Evolutionary conservation across 1,140 invertebrate genomes (phyloP).

Genomic region (Drosophila punjabiensis): DNA sequence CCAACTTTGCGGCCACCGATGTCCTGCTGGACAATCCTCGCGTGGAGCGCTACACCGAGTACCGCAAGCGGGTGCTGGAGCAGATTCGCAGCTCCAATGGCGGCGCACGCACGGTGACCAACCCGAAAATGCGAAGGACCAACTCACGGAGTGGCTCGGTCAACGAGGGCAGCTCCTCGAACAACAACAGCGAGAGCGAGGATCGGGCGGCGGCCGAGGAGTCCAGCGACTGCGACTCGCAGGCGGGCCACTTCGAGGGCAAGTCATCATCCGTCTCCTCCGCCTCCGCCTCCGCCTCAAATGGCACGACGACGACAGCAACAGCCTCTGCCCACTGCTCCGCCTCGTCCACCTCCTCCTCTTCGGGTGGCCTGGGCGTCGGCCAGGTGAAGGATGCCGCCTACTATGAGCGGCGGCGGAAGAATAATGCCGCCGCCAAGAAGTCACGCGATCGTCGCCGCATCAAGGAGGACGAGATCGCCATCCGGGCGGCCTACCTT

Average conservation of each 20-base stretch:
- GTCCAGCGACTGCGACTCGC: conserved; percentile 81
- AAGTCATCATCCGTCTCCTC: conserved; percentile 30
- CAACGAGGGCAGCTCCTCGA: conserved; percentile 75
- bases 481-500: conserved; percentile 93
- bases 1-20: conserved; percentile 85
- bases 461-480: conserved; percentile 96
- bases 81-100: conserved; percentile 88
- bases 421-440: conserved; percentile 98
- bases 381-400: conserved; percentile 90
- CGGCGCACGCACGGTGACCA: conserved; percentile 86
- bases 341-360: background rate
- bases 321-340: background rate
- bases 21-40: conserved; percentile 86
- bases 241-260: conserved; percentile 68
- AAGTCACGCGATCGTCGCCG: conserved; percentile 95
- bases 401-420: conserved; percentile 94
- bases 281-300: background rate
- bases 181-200: conserved; percentile 80
- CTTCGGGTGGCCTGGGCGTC: background rate
- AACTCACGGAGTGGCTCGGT: conserved; percentile 78
- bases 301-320: background rate
- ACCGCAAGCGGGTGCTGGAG: conserved; percentile 88
- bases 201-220: conserved; percentile 74
- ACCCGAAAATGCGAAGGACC: conserved; percentile 89
- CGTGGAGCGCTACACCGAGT: conserved; percentile 89